Percentiles rank a stretch among this genome's conserved stretches.
Evolutionary conservation across 2,888 invertebrate genomes (phyloP).

Genomic region (Drosophila kuntzei): DNA sequence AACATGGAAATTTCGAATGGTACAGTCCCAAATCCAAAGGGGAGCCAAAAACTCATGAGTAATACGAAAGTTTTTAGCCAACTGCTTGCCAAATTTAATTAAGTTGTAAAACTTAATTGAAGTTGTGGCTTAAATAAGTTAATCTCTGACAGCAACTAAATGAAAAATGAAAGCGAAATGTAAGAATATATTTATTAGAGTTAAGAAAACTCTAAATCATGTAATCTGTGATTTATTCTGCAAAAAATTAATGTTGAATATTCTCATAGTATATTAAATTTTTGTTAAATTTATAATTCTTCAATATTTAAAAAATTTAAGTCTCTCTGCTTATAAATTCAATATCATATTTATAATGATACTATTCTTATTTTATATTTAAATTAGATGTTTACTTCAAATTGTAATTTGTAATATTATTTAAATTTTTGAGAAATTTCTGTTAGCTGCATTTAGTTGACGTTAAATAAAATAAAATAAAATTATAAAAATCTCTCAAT

Average conservation of each 20-base stretch:
- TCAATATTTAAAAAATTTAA: too few relatives aligned
- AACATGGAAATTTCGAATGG: slow-evolving; percentile 44
- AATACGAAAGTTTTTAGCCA: slow-evolving; percentile 32
- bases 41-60: slow-evolving; percentile 1
- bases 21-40: not conserved
- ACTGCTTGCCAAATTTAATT: slow-evolving; percentile 60
- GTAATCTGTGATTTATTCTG: not conserved
- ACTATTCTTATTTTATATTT: too few relatives aligned
- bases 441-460: too few relatives aligned
- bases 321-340: too few relatives aligned
- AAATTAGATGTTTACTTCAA: too few relatives aligned
- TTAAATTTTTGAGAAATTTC: too few relatives aligned
- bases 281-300: too few relatives aligned
- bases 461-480: too few relatives aligned
- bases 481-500: not conserved
- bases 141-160: slow-evolving; percentile 7
- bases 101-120: slow-evolving; percentile 53
- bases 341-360: too few relatives aligned
- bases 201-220: not conserved
- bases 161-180: not conserved
- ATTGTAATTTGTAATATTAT: too few relatives aligned
- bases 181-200: slow-evolving; percentile 2
- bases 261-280: not conserved
- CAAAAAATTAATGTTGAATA: not conserved
- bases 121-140: slow-evolving; percentile 22